Evolutionary conservation across 2,888 invertebrate species (phyloP).

Genomic region (Tricholauxania praeusta): DNA sequence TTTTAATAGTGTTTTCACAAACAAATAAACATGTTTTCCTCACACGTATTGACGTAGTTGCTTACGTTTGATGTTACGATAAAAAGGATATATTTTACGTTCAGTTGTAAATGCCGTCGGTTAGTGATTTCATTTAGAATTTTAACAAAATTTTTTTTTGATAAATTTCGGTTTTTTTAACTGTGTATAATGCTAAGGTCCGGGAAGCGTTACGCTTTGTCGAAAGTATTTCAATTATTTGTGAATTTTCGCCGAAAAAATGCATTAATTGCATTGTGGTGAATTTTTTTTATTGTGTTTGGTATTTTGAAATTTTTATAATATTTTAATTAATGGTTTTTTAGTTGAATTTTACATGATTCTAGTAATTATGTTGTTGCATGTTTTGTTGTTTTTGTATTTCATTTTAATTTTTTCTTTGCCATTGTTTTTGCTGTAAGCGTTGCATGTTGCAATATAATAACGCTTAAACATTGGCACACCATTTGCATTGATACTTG

Average conservation of each 20-base stretch:
- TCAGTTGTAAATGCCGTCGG: too few relatives aligned
- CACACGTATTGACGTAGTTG: too few relatives aligned
- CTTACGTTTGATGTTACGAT: too few relatives aligned
- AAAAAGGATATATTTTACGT: too few relatives aligned
- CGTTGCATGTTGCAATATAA: conserved; percentile 23
- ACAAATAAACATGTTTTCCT: too few relatives aligned
- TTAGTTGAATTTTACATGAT: not conserved
- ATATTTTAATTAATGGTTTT: not conserved
- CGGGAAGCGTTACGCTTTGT: not conserved
- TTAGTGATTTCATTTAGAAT: too few relatives aligned
- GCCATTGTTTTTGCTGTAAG: not conserved
- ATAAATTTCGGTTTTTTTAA: too few relatives aligned
- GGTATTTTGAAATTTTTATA: conserved; percentile 7
- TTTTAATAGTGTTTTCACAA: too few relatives aligned
- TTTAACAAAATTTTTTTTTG: too few relatives aligned
- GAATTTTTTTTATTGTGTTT: conserved; percentile 11
- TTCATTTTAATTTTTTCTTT: not conserved
- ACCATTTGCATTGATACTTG: conserved; percentile 11
- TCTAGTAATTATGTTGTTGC: not conserved
- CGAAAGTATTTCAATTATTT: conserved; percentile 10
- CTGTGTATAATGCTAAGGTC: not conserved
- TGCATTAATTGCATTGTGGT: conserved; percentile 18
- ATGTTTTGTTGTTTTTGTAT: not conserved
- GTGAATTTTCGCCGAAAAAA: not conserved
- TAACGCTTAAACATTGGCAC: conserved; percentile 1